Percentiles rank a stretch among this genome's conserved stretches.
These are phyloP conservation scores for Chaenodraco wilsoni DNA, from an alignment of 2,797 vertebrate species.

Conservation along the genomic window DNA sequence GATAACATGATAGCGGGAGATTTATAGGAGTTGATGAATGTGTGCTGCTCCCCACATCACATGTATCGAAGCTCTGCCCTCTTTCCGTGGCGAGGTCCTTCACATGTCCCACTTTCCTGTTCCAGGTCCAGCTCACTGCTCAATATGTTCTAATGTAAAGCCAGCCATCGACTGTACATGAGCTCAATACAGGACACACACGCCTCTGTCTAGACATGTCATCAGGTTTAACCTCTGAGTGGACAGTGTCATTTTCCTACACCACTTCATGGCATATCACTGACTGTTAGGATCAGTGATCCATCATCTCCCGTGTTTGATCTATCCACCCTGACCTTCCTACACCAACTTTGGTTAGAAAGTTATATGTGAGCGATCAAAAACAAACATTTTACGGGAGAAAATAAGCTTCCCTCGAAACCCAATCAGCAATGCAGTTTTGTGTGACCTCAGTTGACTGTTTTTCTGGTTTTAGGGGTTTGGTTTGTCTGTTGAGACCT, in stretches of 20 bases:
- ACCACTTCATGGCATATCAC: not conserved
- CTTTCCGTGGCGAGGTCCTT: not conserved
- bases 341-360: too few species aligned
- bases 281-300: not conserved
- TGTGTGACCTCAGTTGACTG: not conserved
- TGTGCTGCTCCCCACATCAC: constrained; percentile 24
- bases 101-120: constrained; percentile 18
- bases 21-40: constrained; percentile 43
- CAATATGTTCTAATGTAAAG: constrained; percentile 51
- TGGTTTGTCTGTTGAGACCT: constrained; percentile 11
- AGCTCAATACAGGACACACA: constrained; percentile 30
- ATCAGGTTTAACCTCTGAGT: not conserved
- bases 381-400: too few species aligned
- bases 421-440: too few species aligned
- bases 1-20: constrained; percentile 34
- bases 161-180: constrained; percentile 33
- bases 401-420: too few species aligned
- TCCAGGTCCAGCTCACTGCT: constrained; percentile 15
- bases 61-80: constrained; percentile 11
- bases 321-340: too few species aligned
- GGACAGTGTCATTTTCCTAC: not conserved
- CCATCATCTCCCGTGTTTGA: not conserved
- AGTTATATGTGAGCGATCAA: too few species aligned
- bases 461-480: constrained; percentile 9
- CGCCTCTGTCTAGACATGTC: not conserved